Base-by-base conservation (phyloP, 2,888 invertebrate species). In the Synanthedon formicaeformis region DNA sequence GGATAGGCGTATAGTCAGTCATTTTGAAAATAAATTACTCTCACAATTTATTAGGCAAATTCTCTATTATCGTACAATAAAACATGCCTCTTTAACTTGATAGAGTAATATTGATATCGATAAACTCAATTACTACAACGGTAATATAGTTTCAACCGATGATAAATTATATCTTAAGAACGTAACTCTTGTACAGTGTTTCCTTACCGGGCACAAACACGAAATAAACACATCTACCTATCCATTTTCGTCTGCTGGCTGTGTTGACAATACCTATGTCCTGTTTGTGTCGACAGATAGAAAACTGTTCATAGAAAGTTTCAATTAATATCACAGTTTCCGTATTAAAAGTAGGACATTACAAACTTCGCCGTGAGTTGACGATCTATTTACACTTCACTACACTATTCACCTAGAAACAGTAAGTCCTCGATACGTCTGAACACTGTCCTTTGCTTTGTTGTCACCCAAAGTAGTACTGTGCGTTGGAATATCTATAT, bases 401-500 rank as follows among this genome's bases (percentile, higher is more conserved):
- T 82, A 82, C 81, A 77, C 76, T 51, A 66, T 69, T 68, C 57
- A 73, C 73, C 81, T 89, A 89, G 81, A 89, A 89, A 85, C 89
- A 89, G 75, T 89, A 89, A 72, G 89, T 89, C 73, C 89, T 85
- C 59, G 89, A 84, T 62, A 84, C 82, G 62, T 87, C 88, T 65
- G 88, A 73, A 69, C 87, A 83, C 70, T 88, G 82, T 67, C 75
- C 81, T 70, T 81, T 82, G 60, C 89, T 88, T 75, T 90, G 88
- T 69, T 89, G 92, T 93, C 93, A 94, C 90, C 93, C 93, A 72
- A 93, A 93, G 75, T 93, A 93, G 74, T 92, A 92, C 67, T 91
- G 91, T 51, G 89, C 90, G 69, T 91, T 91, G 59, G 91, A 89
- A 74, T 90, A 89, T 69, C 90, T 84, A 79, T 90, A 90, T 65